Conservation (phyloP, 2,888 invertebrate genomes). For the Melipona bicolor region DNA sequence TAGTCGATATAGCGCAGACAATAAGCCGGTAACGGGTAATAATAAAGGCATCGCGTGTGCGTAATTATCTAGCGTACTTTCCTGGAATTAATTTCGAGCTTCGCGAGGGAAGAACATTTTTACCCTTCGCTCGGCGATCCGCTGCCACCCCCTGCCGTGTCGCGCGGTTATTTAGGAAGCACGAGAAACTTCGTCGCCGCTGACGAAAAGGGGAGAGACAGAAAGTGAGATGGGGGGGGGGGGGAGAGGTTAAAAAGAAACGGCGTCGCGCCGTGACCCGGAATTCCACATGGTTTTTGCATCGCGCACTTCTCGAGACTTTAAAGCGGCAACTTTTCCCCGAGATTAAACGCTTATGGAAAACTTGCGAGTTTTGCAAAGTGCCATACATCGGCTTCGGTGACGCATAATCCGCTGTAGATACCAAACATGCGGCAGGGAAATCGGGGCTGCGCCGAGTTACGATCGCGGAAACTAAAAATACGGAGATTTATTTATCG, state of each 20-base stretch:
- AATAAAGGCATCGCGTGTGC: slow-evolving; percentile 73
- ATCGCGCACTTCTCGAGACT: not conserved
- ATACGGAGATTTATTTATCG: not conserved
- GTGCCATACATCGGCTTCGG: not conserved
- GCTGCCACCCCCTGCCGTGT: slow-evolving; percentile 22
- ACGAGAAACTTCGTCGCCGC: slow-evolving; percentile 37
- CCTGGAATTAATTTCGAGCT: slow-evolving; percentile 75
- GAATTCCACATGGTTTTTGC: slow-evolving; percentile 25
- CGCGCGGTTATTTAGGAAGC: slow-evolving; percentile 43
- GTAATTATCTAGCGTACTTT: slow-evolving; percentile 74
- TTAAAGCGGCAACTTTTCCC: slow-evolving; percentile 1
- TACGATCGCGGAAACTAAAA: not conserved
- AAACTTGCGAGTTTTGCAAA: not conserved
- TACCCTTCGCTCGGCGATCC: slow-evolving; percentile 36
- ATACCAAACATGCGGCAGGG: not conserved
- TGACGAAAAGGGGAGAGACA: not conserved
- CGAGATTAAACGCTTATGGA: not conserved
- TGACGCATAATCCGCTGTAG: not conserved
- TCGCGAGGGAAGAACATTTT: slow-evolving; percentile 57
- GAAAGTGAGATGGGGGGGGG: too few species aligned
- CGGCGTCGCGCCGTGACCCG: slow-evolving; percentile 19
- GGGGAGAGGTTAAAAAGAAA: slow-evolving; percentile 4
- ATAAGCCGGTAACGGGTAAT: slow-evolving; percentile 52
- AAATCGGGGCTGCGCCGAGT: not conserved
- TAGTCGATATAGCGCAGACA: slow-evolving; percentile 39